These are phyloP conservation scores for Timema cristinae DNA, from an alignment of 2,888 invertebrate species.

Conservation along the genomic window DNA sequence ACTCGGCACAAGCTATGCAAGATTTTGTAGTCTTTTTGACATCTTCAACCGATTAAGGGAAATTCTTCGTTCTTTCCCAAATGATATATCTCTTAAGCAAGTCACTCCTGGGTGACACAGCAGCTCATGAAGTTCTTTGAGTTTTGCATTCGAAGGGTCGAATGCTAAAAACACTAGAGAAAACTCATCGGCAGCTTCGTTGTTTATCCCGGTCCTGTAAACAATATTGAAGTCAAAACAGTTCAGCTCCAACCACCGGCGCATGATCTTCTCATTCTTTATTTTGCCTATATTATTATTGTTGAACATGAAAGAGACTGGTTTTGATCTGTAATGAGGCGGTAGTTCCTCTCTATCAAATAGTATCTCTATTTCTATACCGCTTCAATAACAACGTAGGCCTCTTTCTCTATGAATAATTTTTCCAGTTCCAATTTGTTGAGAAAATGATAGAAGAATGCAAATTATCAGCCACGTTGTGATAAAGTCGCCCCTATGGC, in stretches of 20 bases:
- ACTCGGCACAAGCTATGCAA: not conserved
- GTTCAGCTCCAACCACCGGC: not conserved
- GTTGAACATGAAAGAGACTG: slow-evolving; percentile 16
- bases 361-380: not conserved
- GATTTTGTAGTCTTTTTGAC: not conserved
- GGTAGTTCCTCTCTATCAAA: not conserved
- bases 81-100: not conserved
- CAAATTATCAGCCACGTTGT: slow-evolving; percentile 26
- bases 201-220: not conserved
- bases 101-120: not conserved
- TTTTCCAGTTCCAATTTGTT: not conserved
- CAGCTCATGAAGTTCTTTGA: not conserved
- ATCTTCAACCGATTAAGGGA: slow-evolving; percentile 9
- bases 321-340: slow-evolving; percentile 6
- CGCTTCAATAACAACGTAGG: not conserved
- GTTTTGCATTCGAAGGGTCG: not conserved
- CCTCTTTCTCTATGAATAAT: slow-evolving; percentile 4
- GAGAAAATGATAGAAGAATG: not conserved
- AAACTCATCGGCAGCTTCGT: not conserved
- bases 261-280: not conserved
- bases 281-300: slow-evolving; percentile 8
- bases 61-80: not conserved
- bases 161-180: not conserved
- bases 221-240: slow-evolving; percentile 1
- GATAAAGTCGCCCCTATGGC: slow-evolving; percentile 25